Evolutionary conservation across 2,888 invertebrate species (phyloP).

Genomic region (Lasioglossum marginatum): DNA sequence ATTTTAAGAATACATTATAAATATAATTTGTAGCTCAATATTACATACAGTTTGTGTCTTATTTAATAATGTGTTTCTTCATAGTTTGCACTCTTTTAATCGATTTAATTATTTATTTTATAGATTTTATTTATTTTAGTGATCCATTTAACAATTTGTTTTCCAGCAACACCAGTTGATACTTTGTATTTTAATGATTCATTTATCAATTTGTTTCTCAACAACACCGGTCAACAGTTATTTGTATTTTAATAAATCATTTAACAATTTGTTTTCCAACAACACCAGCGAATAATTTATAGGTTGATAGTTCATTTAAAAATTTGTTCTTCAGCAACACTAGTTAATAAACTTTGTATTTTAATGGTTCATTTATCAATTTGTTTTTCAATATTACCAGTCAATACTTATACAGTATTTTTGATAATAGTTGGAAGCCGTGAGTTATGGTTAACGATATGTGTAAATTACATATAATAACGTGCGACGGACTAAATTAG

Average conservation of each 20-base stretch:
- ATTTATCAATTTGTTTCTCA: background rate
- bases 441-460: background rate
- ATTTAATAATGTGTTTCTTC: too few relatives aligned
- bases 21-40: background rate
- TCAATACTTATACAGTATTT: background rate
- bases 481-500: background rate
- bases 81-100: too few relatives aligned
- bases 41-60: background rate
- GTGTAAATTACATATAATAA: background rate
- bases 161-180: background rate
- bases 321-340: background rate
- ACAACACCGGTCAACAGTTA: background rate
- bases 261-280: background rate
- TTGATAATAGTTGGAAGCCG: background rate
- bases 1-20: background rate
- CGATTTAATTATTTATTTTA: too few relatives aligned
- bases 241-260: background rate
- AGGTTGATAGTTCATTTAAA: background rate
- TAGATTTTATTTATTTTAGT: background rate
- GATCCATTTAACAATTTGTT: background rate
- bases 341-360: background rate
- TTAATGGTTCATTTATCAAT: background rate
- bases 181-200: background rate
- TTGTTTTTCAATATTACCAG: background rate
- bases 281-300: background rate